Evolutionary conservation across 2,888 invertebrate species (phyloP).

Genomic region (Pachymerium ferrugineum): DNA sequence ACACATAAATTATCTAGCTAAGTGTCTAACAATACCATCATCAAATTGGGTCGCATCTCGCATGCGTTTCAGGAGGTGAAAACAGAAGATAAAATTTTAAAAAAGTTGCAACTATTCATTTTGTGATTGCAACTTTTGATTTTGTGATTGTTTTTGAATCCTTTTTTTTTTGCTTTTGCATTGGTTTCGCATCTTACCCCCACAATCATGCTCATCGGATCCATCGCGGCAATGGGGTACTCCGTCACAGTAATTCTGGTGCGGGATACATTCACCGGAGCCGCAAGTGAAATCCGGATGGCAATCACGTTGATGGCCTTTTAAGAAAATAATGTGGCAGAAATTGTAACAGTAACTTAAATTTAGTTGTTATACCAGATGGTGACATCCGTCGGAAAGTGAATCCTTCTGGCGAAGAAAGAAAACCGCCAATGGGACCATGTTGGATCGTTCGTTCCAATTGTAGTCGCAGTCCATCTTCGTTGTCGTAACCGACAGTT

Average conservation of each 20-base stretch:
- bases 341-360: too few relatives aligned
- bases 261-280: conserved; percentile 56
- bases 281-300: conserved; percentile 52
- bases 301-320: not conserved
- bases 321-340: not conserved
- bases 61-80: too few relatives aligned
- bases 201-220: conserved; percentile 62
- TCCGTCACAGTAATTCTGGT: conserved; percentile 57
- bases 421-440: conserved; percentile 52
- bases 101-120: too few relatives aligned
- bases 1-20: too few relatives aligned
- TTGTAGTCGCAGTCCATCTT: conserved; percentile 51
- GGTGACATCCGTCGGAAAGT: conserved; percentile 50
- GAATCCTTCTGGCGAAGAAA: conserved; percentile 58
- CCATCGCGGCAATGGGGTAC: conserved; percentile 59
- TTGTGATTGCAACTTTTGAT: too few relatives aligned
- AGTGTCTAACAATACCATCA: too few relatives aligned
- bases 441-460: conserved; percentile 57
- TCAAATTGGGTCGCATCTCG: too few relatives aligned
- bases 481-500: conserved; percentile 56
- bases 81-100: too few relatives aligned
- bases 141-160: too few relatives aligned
- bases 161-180: not conserved
- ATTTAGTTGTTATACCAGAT: not conserved
- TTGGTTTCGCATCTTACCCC: conserved; percentile 38